Base-by-base conservation (phyloP, 2,113 vertebrate genomes). In the Amphiprion percula region DNA sequence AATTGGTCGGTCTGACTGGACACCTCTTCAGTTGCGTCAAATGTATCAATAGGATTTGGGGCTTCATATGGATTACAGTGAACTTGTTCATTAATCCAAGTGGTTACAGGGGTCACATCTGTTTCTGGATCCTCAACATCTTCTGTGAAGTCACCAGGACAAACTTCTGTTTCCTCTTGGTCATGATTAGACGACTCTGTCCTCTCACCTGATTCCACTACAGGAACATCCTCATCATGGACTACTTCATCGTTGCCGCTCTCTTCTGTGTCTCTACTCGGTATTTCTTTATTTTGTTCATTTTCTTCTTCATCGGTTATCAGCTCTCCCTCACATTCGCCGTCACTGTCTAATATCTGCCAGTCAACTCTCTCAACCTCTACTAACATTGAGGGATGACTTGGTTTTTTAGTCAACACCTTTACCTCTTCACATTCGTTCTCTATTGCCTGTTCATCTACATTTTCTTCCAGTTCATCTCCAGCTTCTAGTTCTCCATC, bases 31-130 rank as follows among this genome's bases (percentile, higher is more conserved):
- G 47, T 19, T 53, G 19, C 26, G 9, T 6, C n/a, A 28, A 0
- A 0, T 15, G 37, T n/a, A 17, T 71, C 53, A 23, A 9, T 44
- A 41, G 21, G n/a, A 61, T 6, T 21, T 54, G 33, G 50, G 10
- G 41, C 44, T 76, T 77, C 83, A 30, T 37, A 59, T 12, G 2
- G 19, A 37, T 61, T 12, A 8, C 16, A 9, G 24, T 68, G 56
- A 65, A 37, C 47, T 50, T 63, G 30, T 37, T 72, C 49, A 14
- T 59, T 1, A 39, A 12, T 37, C 19, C 2, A 15, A 2, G 0
- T 11, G 21, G 59, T n/a, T 16, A 26, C 24, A 53, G 23, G 5
- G 56, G 0, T 26, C 12, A 8, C 16, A 0, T 72, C 50, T 56
- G 4, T 50, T 28, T 37, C 17, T 26, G 0, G 7, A 1, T 69